phyloP scores from a whole-genome alignment of 2,113 vertebrate genomes.

The Haliaeetus leucogaster region DNA sequence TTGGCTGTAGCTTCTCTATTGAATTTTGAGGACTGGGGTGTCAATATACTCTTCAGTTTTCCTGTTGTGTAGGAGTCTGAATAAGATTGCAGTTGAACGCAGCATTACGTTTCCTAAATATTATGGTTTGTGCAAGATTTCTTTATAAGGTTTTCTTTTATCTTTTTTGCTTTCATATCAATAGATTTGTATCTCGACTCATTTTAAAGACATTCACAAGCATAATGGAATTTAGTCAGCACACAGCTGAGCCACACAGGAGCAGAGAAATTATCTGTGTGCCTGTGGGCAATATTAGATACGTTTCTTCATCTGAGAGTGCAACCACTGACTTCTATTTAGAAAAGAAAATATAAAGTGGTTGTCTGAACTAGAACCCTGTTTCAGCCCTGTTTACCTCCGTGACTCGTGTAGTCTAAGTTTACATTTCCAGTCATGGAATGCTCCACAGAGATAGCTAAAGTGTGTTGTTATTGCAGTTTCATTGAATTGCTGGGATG shows the following conservation, averaged over 20 bases:
- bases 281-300: neutral
- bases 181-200: neutral
- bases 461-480: neutral
- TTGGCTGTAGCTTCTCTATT: neutral
- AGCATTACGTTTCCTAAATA: neutral
- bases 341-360: neutral
- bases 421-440: neutral
- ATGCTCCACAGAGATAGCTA: neutral
- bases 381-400: neutral
- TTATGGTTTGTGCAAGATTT: neutral
- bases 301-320: neutral
- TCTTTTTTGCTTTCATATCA: neutral
- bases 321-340: neutral
- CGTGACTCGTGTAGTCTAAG: neutral
- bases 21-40: neutral
- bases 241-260: neutral
- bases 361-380: neutral
- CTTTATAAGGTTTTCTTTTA: neutral
- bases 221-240: neutral
- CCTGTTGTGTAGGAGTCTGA: neutral
- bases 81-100: neutral
- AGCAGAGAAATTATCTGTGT: neutral
- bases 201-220: neutral
- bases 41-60: neutral
- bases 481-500: neutral